These are phyloP conservation scores for Drosophila borborema DNA, from an alignment of 2,888 invertebrate genomes.

Conservation along the genomic window DNA sequence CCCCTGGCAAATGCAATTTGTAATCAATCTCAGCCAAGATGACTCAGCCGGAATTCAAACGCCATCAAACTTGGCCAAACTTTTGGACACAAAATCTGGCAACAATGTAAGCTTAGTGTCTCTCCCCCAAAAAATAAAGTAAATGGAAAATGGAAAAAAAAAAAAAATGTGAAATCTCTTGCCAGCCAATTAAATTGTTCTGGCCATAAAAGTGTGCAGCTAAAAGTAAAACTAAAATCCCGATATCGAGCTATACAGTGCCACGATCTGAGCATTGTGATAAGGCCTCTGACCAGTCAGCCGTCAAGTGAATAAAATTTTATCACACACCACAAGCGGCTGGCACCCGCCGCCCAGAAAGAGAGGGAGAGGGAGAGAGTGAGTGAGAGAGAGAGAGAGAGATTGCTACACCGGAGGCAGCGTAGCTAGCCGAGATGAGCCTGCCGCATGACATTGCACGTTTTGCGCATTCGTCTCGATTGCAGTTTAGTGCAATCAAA, in stretches of 20 bases:
- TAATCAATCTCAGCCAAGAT: constrained; percentile 64
- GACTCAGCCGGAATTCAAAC: constrained; percentile 70
- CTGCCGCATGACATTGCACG: constrained; percentile 69
- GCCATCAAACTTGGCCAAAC: constrained; percentile 58
- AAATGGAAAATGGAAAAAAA: constrained; percentile 9
- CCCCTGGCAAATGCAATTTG: constrained; percentile 45
- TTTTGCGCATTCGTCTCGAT: constrained; percentile 79
- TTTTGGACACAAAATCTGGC: constrained; percentile 59
- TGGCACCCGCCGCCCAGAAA: neutral
- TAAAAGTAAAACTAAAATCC: constrained; percentile 39
- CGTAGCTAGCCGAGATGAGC: constrained; percentile 22
- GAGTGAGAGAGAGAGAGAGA: neutral
- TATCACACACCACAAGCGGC: constrained; percentile 58
- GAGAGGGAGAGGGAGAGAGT: no score
- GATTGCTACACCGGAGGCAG: constrained; percentile 6
- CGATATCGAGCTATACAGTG: constrained; percentile 43
- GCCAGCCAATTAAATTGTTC: constrained; percentile 74
- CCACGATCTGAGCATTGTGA: constrained; percentile 61
- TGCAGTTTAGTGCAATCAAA: constrained; percentile 82
- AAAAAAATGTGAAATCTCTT: constrained; percentile 32
- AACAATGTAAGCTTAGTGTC: constrained; percentile 62
- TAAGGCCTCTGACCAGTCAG: constrained; percentile 54
- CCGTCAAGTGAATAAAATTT: constrained; percentile 64
- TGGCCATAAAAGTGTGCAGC: constrained; percentile 72
- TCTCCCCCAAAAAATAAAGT: constrained; percentile 1